These are phyloP conservation scores for Erpobdella octoculata DNA, from an alignment of 2,888 invertebrate species.

Conservation along the genomic window DNA sequence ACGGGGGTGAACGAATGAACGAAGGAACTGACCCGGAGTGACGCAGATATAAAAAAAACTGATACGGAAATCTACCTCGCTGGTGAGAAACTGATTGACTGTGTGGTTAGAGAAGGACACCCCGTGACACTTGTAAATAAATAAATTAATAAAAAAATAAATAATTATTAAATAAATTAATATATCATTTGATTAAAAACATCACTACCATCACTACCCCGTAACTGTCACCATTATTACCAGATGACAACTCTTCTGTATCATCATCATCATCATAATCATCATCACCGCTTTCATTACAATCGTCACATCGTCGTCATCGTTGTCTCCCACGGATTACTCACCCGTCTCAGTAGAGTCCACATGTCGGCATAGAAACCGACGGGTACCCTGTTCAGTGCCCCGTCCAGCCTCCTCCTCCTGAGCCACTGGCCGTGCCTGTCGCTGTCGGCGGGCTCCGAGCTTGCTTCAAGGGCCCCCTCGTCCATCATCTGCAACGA, in stretches of 20 bases:
- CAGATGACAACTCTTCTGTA: neutral
- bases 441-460: conserved; percentile 33
- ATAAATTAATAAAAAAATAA: neutral
- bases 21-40: neutral
- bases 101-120: conserved; percentile 82
- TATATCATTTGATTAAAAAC: neutral
- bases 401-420: conserved; percentile 69
- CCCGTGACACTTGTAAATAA: conserved; percentile 72
- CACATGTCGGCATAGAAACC: conserved; percentile 93
- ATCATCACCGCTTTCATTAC: neutral
- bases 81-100: conserved; percentile 81
- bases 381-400: conserved; percentile 87
- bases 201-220: no score
- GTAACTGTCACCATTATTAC: no score
- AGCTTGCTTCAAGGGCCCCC: neutral
- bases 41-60: neutral
- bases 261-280: neutral
- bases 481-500: neutral
- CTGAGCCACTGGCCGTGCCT: conserved; percentile 91
- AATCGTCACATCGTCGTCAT: neutral
- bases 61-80: conserved; percentile 62
- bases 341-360: conserved; percentile 52
- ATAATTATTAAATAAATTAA: neutral
- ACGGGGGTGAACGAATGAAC: neutral
- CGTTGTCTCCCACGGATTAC: neutral